Evolutionary conservation across 2,113 vertebrate genomes (phyloP), one percentile per base, ranked within the genome.

Genomic region (Petrocephalus zakoni): DNA sequence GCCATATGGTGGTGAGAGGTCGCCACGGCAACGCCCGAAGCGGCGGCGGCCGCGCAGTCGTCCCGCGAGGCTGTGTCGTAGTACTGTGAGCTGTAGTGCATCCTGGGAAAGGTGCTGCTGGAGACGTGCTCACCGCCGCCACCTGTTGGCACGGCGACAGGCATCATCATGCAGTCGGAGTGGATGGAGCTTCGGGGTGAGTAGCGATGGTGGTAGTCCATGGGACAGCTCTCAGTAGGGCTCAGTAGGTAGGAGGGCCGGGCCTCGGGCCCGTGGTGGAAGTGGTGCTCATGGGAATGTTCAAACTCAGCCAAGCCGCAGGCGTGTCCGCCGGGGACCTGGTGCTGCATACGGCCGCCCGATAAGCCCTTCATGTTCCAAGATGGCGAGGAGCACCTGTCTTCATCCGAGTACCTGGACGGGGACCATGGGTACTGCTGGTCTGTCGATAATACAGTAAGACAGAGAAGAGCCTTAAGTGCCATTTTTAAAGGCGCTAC

Each of bases 281-380:
- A 85, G 93, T 96, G 95, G 91, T 94, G 94, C 89, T 98, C 97
- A 10, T 97, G 97, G 85, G 95, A 92, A 49, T 96, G 97, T 86
- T 98, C 97, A 68, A 97, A 98, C 94, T 97, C 97, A 89, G 97
- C 93, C 91, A 97, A 93, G 90, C 96, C 96, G 88, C 96, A 97
- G 64, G 97, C 96, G 92, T 99, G 97, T 90, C 96, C 94, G 52
- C 96, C 95, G 93, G 97, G 98, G 94, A 99, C 95, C 92, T 96
- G 97, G 91, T 97, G 96, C 89, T 96, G 97, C 90, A 94, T 96
- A 89, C 97, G 97, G 93, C 97, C 96, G 92, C 96, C 96, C 78
- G 98, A 96, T 95, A 98, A 96, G 95, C 98, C 98, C 96, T 99
- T 99, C 98, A 99, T 99, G 95, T 96, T 98, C 97, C 97, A 97